Conservation (phyloP, 2,888 invertebrate genomes). For the Athalia rosae region DNA sequence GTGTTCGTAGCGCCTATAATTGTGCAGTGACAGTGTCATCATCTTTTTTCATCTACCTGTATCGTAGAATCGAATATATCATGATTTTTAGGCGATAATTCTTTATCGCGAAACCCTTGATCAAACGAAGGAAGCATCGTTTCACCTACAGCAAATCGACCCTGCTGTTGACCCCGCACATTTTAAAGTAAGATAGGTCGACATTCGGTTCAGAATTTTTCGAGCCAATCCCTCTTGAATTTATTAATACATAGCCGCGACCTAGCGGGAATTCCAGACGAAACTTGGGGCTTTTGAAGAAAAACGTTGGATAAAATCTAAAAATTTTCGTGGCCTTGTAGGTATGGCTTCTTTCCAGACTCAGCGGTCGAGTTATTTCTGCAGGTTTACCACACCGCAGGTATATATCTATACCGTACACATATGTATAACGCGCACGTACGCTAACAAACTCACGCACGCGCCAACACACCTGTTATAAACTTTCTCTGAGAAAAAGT, state of each 20-base stretch:
- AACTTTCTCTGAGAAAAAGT: constrained; percentile 9
- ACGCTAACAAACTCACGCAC: constrained; percentile 9
- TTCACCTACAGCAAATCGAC: no score
- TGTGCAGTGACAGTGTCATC: no score
- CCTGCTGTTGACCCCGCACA: no score
- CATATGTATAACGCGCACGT: background rate
- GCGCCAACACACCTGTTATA: constrained; percentile 39
- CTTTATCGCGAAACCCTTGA: no score
- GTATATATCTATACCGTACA: background rate
- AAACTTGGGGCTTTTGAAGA: constrained; percentile 24
- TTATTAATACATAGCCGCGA: constrained; percentile 3
- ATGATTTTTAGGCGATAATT: no score
- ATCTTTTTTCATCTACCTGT: no score
- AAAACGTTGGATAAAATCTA: constrained; percentile 35
- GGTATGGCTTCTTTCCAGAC: constrained; percentile 13
- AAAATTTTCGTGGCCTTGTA: background rate
- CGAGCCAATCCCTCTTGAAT: constrained; percentile 1
- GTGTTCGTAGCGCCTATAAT: no score
- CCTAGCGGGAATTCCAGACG: constrained; percentile 20
- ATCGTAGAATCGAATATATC: no score
- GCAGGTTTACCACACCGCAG: background rate
- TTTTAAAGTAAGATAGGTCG: no score
- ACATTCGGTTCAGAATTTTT: background rate
- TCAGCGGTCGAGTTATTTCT: background rate
- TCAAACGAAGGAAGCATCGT: no score